Conservation (phyloP, 2,113 vertebrate genomes). For the Tychaedon coryphoeus region DNA sequence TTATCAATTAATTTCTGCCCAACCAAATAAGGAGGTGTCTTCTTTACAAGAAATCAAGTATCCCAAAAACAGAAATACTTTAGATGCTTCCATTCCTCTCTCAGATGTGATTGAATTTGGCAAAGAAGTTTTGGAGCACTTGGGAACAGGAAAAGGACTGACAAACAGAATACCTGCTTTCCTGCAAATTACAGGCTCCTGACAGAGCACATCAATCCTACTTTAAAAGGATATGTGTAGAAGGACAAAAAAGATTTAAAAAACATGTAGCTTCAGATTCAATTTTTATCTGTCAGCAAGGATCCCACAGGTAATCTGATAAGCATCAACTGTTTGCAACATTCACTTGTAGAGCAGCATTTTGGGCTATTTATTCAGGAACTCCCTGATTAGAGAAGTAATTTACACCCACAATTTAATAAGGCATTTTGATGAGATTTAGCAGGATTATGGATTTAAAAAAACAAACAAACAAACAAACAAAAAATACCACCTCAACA, state of each 20-base stretch:
- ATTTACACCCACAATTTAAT: not conserved
- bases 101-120: not conserved
- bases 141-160: not conserved
- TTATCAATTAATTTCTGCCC: not conserved
- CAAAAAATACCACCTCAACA: not conserved
- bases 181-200: not conserved
- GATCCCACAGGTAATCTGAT: not conserved
- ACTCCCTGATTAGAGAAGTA: not conserved
- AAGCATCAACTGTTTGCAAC: not conserved
- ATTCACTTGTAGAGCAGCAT: not conserved
- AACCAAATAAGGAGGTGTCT: not conserved
- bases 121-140: not conserved
- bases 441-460: not conserved
- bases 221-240: not conserved
- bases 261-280: not conserved
- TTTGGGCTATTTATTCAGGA: not conserved
- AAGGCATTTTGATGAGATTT: not conserved
- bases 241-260: not conserved
- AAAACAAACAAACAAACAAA: too few relatives aligned
- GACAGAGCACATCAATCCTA: not conserved
- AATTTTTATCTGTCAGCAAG: not conserved
- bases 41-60: not conserved
- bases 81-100: not conserved
- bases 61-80: not conserved
- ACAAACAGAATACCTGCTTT: not conserved